Percentiles rank a stretch among this genome's conserved stretches.
Evolutionary conservation across 2,888 invertebrate species (phyloP).

Genomic region (Nomada flava): DNA sequence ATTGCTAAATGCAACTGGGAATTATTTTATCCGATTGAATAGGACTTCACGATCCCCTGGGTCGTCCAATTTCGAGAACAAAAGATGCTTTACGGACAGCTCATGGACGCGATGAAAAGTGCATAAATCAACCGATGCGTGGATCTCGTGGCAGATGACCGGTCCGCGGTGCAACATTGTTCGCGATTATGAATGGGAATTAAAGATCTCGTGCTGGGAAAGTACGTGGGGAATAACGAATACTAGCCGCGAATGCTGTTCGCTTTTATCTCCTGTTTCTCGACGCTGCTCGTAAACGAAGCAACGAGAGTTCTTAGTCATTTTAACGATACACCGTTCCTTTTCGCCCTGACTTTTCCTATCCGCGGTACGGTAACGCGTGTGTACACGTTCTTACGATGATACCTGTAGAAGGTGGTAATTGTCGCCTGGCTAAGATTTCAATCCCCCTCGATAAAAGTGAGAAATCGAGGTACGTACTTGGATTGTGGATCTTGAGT

Average conservation of each 20-base stretch:
- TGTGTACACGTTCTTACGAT: not conserved
- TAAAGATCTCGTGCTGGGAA: constrained; percentile 40
- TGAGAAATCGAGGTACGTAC: not conserved
- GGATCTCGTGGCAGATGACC: constrained; percentile 10
- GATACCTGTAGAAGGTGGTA: not conserved
- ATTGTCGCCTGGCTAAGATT: not conserved
- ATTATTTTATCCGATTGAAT: no score
- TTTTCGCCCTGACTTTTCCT: not conserved
- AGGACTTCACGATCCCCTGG: no score
- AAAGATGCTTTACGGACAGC: constrained; percentile 7
- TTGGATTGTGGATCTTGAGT: not conserved
- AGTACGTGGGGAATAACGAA: constrained; percentile 47
- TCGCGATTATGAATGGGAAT: constrained; percentile 47
- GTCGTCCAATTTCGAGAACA: not conserved
- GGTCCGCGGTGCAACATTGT: constrained; percentile 23
- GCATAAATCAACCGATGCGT: constrained; percentile 23
- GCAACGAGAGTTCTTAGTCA: constrained; percentile 23
- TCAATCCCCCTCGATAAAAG: not conserved
- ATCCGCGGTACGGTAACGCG: not conserved
- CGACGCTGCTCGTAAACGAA: constrained; percentile 26
- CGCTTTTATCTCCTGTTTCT: constrained; percentile 30
- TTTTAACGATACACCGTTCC: constrained; percentile 27
- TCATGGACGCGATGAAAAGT: not conserved
- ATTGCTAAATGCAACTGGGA: no score
- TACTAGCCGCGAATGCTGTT: constrained; percentile 33